Percentiles rank a stretch among this genome's conserved stretches.
These are phyloP conservation scores for Muscidifurax raptorellus DNA, from an alignment of 1,140 invertebrate species.

Conservation along the genomic window DNA sequence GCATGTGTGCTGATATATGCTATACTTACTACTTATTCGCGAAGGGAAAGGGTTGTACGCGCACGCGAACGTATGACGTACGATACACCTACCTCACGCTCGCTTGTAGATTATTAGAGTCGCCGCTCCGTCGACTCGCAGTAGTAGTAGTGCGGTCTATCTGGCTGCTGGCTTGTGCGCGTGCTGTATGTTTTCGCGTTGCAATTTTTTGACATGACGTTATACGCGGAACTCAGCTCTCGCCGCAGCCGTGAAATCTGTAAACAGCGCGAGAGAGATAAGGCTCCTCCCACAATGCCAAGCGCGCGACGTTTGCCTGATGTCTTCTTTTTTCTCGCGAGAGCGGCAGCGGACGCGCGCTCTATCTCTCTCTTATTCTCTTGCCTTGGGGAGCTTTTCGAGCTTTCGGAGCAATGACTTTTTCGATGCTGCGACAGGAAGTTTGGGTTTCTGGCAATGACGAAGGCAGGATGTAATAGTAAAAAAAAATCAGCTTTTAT, in stretches of 20 bases:
- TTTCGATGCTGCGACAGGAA: too few species aligned
- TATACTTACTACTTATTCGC: too few species aligned
- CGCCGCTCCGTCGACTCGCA: background rate
- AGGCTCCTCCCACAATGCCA: conserved; percentile 22
- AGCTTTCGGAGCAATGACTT: background rate
- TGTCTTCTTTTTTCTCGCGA: background rate
- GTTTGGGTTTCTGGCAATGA: too few species aligned
- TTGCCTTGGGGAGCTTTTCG: background rate
- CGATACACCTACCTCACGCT: too few species aligned
- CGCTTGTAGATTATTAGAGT: too few species aligned
- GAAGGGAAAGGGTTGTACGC: too few species aligned
- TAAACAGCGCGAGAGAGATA: conserved; percentile 63
- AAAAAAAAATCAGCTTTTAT: background rate
- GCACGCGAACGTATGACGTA: too few species aligned
- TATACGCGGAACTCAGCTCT: conserved; percentile 64
- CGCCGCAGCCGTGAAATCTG: conserved; percentile 62
- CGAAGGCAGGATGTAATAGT: background rate
- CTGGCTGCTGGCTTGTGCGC: background rate
- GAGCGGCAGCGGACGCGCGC: too few species aligned
- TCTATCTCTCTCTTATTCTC: too few species aligned
- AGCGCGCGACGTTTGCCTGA: background rate
- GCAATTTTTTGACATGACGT: conserved; percentile 74
- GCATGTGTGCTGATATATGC: too few species aligned
- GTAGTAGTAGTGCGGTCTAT: background rate
- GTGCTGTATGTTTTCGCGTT: conserved; percentile 60